Conservation (phyloP, 1,140 invertebrate genomes). For the Pogonomyrmex barbatus region DNA sequence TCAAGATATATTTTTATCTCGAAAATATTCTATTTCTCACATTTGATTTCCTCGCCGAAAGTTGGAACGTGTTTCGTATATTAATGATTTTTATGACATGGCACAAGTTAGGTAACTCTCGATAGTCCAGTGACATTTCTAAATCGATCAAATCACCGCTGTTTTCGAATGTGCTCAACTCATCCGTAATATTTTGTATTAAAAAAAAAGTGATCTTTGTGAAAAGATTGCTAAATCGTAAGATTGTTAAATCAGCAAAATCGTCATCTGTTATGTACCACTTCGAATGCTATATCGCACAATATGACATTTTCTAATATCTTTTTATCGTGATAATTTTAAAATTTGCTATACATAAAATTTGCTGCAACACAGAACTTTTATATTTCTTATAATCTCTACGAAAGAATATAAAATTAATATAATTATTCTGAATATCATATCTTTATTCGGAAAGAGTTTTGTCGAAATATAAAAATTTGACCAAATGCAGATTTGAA, state of each 20-base stretch:
- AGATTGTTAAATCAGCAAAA: constrained; percentile 13
- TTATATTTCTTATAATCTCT: no score
- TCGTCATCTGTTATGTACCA: background rate
- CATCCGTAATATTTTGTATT: constrained; percentile 43
- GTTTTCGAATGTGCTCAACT: background rate
- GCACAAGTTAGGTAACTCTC: constrained; percentile 1
- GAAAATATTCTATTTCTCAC: background rate
- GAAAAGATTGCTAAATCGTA: background rate
- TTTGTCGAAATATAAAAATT: no score
- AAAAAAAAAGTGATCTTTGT: background rate
- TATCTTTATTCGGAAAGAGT: no score
- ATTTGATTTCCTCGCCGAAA: constrained; percentile 2
- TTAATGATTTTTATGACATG: constrained; percentile 22
- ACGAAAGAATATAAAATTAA: no score
- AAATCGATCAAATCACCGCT: constrained; percentile 7
- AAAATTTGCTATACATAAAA: background rate
- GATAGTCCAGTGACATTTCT: constrained; percentile 58
- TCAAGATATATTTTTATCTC: background rate
- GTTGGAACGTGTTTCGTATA: background rate
- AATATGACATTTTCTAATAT: constrained; percentile 13
- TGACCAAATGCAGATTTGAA: no score
- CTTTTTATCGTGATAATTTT: background rate
- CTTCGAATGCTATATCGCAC: background rate
- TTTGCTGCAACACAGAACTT: background rate
- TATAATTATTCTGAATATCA: no score